phyloP scores from a whole-genome alignment of 2,888 invertebrate genomes.

The Tortricodes alternella region DNA sequence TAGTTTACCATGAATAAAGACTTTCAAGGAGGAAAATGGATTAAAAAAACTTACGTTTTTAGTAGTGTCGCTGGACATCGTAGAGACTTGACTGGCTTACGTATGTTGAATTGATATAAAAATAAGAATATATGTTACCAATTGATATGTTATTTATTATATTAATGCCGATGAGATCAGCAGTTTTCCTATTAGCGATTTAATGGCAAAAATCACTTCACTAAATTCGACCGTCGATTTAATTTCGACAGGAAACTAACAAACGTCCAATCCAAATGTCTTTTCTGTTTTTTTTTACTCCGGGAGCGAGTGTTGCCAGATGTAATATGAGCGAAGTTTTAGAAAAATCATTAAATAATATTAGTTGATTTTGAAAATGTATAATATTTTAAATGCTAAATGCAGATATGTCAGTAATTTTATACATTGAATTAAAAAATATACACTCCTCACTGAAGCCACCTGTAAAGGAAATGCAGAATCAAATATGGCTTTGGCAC shows the following conservation, averaged over 20 bases:
- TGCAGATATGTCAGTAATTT: no score
- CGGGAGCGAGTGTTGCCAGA: no score
- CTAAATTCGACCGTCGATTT: neutral
- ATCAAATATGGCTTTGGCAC: no score
- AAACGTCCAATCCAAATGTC: no score
- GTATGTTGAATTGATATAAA: neutral
- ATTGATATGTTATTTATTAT: neutral
- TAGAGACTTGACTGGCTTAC: constrained; percentile 30
- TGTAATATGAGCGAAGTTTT: no score
- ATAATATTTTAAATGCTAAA: no score
- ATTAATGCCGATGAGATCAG: neutral
- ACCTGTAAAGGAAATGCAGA: no score
- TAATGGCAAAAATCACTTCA: neutral
- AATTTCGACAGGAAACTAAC: neutral
- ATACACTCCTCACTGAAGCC: no score
- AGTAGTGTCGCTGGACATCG: constrained; percentile 84
- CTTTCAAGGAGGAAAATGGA: constrained; percentile 1
- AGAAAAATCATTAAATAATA: no score
- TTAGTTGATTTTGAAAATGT: no score
- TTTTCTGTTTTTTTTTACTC: no score
- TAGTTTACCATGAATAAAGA: neutral
- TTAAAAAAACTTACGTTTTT: constrained; percentile 80
- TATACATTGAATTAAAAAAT: no score
- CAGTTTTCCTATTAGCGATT: neutral
- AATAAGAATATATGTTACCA: neutral